Evolutionary conservation across 2,888 invertebrate species (phyloP).

Genomic region (Salpingus planirostris): DNA sequence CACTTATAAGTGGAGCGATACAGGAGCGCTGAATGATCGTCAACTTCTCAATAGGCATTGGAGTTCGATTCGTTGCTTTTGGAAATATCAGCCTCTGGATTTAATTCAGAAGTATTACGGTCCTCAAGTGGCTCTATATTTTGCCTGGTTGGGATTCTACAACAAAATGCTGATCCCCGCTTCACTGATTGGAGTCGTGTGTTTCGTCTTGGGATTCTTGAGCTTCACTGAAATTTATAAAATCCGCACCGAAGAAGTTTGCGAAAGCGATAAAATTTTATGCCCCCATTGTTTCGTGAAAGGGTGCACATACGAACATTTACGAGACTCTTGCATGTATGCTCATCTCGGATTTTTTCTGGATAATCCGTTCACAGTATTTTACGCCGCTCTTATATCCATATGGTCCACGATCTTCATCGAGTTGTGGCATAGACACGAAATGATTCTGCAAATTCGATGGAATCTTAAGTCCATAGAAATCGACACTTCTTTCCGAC

Average conservation of each 20-base stretch:
- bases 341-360: slow-evolving; percentile 19
- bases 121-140: slow-evolving; percentile 48
- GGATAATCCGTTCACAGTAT: slow-evolving; percentile 21
- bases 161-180: slow-evolving; percentile 45
- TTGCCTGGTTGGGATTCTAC: slow-evolving; percentile 49
- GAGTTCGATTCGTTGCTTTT: slow-evolving; percentile 23
- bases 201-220: slow-evolving; percentile 35
- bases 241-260: slow-evolving; percentile 21
- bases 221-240: not conserved
- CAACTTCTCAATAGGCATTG: slow-evolving; percentile 30
- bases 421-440: slow-evolving; percentile 33
- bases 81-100: slow-evolving; percentile 53
- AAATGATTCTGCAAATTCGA: slow-evolving; percentile 26
- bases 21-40: slow-evolving; percentile 32
- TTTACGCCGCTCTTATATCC: slow-evolving; percentile 21
- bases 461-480: slow-evolving; percentile 30
- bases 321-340: slow-evolving; percentile 18
- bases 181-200: slow-evolving; percentile 40
- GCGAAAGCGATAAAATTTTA: slow-evolving; percentile 19
- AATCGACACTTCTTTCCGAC: slow-evolving; percentile 18
- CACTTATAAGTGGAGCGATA: slow-evolving; percentile 26
- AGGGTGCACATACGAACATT: slow-evolving; percentile 18
- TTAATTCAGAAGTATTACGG: slow-evolving; percentile 50
- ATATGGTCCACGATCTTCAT: slow-evolving; percentile 39
- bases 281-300: slow-evolving; percentile 24